These are phyloP conservation scores for Tenualosa thibaudeaui DNA, from an alignment of 2,797 vertebrate species.

Conservation along the genomic window DNA sequence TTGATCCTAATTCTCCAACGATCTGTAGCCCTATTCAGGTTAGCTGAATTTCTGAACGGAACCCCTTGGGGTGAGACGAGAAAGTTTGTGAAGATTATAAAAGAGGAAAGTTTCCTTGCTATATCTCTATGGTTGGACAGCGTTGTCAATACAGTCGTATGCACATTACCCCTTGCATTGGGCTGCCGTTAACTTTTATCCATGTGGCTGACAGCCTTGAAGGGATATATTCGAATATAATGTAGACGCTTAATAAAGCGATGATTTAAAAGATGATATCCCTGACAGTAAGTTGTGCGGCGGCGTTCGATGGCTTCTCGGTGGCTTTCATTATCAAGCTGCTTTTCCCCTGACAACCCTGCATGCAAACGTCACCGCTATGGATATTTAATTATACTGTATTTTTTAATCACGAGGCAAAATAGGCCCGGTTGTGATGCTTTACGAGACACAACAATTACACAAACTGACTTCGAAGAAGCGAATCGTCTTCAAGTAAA, in stretches of 20 bases:
- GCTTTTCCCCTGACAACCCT: conserved; percentile 77
- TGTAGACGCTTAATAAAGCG: neutral
- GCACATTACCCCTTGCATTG: conserved; percentile 28
- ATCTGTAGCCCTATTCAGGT: conserved; percentile 46
- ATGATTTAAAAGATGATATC: conserved; percentile 34
- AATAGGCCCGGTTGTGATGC: conserved; percentile 77
- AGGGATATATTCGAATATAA: neutral
- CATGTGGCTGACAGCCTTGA: neutral
- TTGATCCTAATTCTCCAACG: conserved; percentile 61
- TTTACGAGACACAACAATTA: conserved; percentile 70
- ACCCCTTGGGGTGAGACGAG: conserved; percentile 47
- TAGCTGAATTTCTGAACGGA: conserved; percentile 52
- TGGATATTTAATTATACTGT: conserved; percentile 88
- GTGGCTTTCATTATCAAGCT: conserved; percentile 74
- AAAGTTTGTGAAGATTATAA: conserved; percentile 65
- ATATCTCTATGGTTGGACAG: conserved; percentile 41
- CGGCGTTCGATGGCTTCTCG: conserved; percentile 74
- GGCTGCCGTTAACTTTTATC: neutral
- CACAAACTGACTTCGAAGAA: conserved; percentile 80
- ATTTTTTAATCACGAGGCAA: conserved; percentile 83
- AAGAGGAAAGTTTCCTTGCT: conserved; percentile 54
- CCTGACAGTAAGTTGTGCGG: conserved; percentile 74
- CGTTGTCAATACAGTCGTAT: conserved; percentile 29
- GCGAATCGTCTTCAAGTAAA: conserved; percentile 62
- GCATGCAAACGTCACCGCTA: conserved; percentile 81